Conservation (phyloP, 2,888 invertebrate genomes). For the Synergus laeviventris region DNA sequence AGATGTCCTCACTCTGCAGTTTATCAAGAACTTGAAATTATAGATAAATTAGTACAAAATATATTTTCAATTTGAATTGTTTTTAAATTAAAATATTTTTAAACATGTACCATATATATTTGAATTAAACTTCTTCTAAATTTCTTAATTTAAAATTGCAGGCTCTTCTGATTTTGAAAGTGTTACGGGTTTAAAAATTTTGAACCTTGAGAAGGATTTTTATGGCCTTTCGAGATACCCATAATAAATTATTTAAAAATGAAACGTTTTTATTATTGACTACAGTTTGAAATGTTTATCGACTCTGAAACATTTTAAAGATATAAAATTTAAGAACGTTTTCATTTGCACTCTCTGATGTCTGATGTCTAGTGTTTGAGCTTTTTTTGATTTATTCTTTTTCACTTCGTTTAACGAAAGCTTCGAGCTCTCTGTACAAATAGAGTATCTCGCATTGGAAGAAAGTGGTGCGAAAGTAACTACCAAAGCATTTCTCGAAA, state of each 20-base stretch:
- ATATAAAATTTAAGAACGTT: constrained; percentile 32
- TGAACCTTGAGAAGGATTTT: not conserved
- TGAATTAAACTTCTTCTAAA: too few relatives aligned
- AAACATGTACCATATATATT: too few relatives aligned
- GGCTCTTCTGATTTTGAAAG: too few relatives aligned
- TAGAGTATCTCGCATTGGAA: constrained; percentile 40
- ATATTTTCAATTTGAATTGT: too few relatives aligned
- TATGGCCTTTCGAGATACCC: not conserved
- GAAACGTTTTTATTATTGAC: not conserved
- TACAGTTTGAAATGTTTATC: constrained; percentile 17
- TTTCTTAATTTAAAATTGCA: too few relatives aligned
- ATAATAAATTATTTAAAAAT: constrained; percentile 13
- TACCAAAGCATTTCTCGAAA: constrained; percentile 32
- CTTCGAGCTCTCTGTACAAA: constrained; percentile 42
- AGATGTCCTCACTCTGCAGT: too few relatives aligned
- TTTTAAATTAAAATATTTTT: too few relatives aligned
- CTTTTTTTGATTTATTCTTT: constrained; percentile 46
- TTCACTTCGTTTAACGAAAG: constrained; percentile 49
- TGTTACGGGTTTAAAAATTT: too few relatives aligned
- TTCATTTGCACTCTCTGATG: constrained; percentile 38
- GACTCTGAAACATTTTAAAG: constrained; percentile 33
- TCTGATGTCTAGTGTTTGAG: constrained; percentile 42
- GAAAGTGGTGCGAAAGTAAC: constrained; percentile 23
- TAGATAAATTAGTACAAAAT: too few relatives aligned
- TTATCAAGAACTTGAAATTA: too few relatives aligned